Evolutionary conservation across 2,888 invertebrate species (phyloP), one percentile per base, ranked within the genome.

Genomic region (Rhamphomyia laevipes): DNA sequence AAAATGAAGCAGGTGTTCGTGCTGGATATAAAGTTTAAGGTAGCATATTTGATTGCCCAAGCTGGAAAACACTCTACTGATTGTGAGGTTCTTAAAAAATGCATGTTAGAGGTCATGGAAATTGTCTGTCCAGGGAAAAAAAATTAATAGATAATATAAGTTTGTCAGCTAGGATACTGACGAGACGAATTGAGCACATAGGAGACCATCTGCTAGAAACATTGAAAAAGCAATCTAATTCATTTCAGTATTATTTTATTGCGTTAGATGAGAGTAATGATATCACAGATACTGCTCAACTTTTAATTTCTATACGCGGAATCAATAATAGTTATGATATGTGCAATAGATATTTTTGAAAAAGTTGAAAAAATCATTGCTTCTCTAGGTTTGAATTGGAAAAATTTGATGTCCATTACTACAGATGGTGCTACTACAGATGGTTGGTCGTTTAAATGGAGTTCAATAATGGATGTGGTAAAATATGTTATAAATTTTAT

Each of bases 401-500:
- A 43, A 30, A 43, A 30, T 43, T 30, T 43, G 30, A 43, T 30
- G 13, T 30, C 30, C n/a, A 43, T 35, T 42, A 18, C 43, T 43
- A 43, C 27, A 43, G 43, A 44, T 33, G 44, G 44, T 44, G 44
- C 44, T 44, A 44, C n/a, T n/a, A n/a, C 27, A 43, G 43, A 44
- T 33, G 44, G n/a, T n/a, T n/a, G n/a, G n/a, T n/a, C n/a, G n/a
- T n/a, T n/a, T n/a, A n/a, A n/a, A 43, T 43, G 43, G 43, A 43
- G 12, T 12, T 43, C 43, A 27, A 27, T 43, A 27, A 43, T 43
- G 43, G 43, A 43, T 43, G 43, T 43, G 43, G 12, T 43, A 43
- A 43, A 15, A 43, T 43, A 27, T 43, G 27, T 30, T 15, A 43
- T 43, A 43, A 43, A 43, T 43, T 43, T 43, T 43, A 43, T 43